A percentile compares a stretch with the other conserved stretches of the same genome.
Conservation (phyloP, 2,888 invertebrate species). For the Molanna angustata region DNA sequence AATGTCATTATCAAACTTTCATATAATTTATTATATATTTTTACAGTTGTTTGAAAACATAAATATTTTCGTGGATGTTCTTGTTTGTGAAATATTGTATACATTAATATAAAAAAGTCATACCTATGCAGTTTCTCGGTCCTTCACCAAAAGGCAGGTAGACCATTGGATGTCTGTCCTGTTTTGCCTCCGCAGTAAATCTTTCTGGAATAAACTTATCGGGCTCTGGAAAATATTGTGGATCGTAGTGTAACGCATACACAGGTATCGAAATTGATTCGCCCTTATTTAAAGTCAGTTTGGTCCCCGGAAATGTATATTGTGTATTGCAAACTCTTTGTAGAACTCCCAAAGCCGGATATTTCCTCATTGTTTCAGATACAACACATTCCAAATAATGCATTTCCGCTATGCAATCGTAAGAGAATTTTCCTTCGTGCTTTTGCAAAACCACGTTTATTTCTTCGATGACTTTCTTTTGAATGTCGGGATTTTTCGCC, state of each 20-base stretch:
- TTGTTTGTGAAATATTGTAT: not conserved
- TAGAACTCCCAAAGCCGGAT: constrained; percentile 45
- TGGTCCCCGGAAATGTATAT: constrained; percentile 42
- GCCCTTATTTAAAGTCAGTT: constrained; percentile 41
- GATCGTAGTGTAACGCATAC: constrained; percentile 45
- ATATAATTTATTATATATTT: not conserved
- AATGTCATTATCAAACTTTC: not conserved
- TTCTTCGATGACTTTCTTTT: constrained; percentile 39
- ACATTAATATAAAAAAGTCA: constrained; percentile 11
- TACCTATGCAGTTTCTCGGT: constrained; percentile 46
- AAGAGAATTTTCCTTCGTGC: constrained; percentile 40
- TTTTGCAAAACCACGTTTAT: constrained; percentile 39
- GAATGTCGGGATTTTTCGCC: constrained; percentile 42
- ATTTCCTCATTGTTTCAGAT: constrained; percentile 47
- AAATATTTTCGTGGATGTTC: not conserved
- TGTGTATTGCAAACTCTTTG: constrained; percentile 40
- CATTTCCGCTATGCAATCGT: constrained; percentile 43
- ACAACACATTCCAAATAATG: constrained; percentile 44
- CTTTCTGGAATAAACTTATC: constrained; percentile 50
- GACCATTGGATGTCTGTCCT: constrained; percentile 38
- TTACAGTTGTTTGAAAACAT: not conserved
- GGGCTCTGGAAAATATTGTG: constrained; percentile 45
- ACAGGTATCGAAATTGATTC: constrained; percentile 39
- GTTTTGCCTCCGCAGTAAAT: constrained; percentile 42
- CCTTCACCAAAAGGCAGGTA: constrained; percentile 51